Evolutionary conservation across 2,797 vertebrate genomes (phyloP).

Genomic region (Nothura maculosa): DNA sequence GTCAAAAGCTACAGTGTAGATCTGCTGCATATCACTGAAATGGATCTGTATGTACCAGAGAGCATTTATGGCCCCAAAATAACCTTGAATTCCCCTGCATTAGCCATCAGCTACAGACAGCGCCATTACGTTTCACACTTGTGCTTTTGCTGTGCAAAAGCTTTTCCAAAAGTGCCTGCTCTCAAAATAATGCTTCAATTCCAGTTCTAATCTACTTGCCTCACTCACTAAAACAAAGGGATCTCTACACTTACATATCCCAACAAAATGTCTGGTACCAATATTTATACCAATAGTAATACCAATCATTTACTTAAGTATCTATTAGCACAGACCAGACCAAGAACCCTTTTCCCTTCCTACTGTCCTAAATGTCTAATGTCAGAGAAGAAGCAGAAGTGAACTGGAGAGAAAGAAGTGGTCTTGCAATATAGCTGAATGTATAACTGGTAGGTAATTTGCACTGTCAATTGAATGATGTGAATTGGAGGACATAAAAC

Average conservation of each 20-base stretch:
- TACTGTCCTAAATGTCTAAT: not conserved
- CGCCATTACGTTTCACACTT: not conserved
- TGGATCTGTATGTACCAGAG: not conserved
- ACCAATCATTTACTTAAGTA: not conserved
- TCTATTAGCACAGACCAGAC: not conserved
- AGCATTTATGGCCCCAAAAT: not conserved
- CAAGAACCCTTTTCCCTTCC: not conserved
- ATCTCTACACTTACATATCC: not conserved
- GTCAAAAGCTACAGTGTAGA: not conserved
- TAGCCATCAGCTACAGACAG: not conserved
- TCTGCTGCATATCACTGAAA: not conserved
- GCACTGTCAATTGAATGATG: not conserved
- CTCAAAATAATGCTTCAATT: not conserved
- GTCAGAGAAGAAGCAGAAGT: not conserved
- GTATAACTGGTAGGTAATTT: not conserved
- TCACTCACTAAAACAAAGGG: not conserved
- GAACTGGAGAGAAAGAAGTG: not conserved
- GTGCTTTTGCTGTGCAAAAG: not conserved
- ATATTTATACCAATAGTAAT: too few species aligned
- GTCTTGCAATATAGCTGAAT: not conserved
- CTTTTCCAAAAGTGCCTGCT: not conserved
- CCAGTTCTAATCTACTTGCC: accelerated
- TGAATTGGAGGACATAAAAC: not conserved
- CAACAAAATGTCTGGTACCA: not conserved
- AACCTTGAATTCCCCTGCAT: not conserved